Percentiles rank a stretch among this genome's conserved stretches.
Evolutionary conservation across 2,888 invertebrate species (phyloP).

Genomic region (Epinotia bilunana): DNA sequence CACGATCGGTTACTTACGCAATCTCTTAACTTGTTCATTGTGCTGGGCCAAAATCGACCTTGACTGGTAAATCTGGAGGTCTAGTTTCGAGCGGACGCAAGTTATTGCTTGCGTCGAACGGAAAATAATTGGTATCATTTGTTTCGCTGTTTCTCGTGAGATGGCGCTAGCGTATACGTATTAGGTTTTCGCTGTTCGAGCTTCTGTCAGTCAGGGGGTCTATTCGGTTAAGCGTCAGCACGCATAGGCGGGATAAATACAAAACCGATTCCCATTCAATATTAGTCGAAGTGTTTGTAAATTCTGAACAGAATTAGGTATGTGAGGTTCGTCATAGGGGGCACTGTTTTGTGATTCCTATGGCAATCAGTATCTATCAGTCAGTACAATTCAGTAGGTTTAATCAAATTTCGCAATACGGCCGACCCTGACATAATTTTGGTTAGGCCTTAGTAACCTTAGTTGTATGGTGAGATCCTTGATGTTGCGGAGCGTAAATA

Average conservation of each 20-base stretch:
- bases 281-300: too few relatives aligned
- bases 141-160: constrained; percentile 10
- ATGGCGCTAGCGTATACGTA: constrained; percentile 14
- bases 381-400: background rate
- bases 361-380: background rate
- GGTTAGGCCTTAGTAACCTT: background rate
- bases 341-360: too few relatives aligned
- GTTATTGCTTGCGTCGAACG: background rate
- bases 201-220: background rate
- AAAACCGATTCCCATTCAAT: too few relatives aligned
- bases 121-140: background rate
- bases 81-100: background rate
- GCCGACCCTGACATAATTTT: background rate
- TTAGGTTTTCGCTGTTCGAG: background rate
- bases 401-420: background rate
- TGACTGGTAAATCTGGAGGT: accelerated
- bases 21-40: background rate
- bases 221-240: background rate
- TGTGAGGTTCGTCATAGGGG: too few relatives aligned
- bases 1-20: background rate
- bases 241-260: background rate
- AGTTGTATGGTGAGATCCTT: too few relatives aligned
- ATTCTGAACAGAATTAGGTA: too few relatives aligned
- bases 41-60: background rate
- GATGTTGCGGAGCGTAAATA: too few relatives aligned